Evolutionary conservation across 2,797 vertebrate genomes (phyloP).

Genomic region (Gallinago stenura): DNA sequence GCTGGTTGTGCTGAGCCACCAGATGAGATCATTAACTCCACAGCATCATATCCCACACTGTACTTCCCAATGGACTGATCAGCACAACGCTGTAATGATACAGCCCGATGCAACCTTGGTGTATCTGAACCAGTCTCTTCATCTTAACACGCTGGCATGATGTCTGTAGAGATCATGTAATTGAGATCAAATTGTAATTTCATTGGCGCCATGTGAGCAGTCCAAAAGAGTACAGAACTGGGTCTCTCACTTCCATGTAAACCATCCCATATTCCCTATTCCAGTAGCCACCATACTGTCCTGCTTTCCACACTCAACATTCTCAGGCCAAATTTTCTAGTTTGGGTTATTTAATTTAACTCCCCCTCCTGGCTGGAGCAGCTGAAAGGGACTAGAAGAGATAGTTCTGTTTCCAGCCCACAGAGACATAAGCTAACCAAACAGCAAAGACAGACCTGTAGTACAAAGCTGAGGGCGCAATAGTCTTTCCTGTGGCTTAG

Average conservation of each 20-base stretch:
- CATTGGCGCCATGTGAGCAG: fast-evolving
- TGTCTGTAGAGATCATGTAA: no score
- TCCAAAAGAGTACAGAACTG: background rate
- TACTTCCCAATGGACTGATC: background rate
- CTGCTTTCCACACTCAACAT: background rate
- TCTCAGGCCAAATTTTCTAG: background rate
- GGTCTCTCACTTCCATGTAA: background rate
- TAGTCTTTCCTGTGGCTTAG: background rate
- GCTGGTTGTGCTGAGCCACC: background rate
- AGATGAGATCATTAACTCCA: background rate
- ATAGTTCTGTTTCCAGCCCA: background rate
- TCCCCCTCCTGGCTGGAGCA: background rate
- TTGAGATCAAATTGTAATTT: background rate
- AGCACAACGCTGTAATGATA: background rate
- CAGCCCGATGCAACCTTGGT: fast-evolving
- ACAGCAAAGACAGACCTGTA: background rate
- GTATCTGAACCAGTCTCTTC: background rate
- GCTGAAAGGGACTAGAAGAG: background rate
- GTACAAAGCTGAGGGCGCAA: background rate
- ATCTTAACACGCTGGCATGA: background rate
- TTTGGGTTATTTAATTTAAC: background rate
- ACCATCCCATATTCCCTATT: background rate
- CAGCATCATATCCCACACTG: background rate
- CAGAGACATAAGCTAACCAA: background rate
- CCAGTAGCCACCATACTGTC: background rate